Base-by-base conservation (phyloP, 2,113 vertebrate species). In the Gallinago undulata region DNA sequence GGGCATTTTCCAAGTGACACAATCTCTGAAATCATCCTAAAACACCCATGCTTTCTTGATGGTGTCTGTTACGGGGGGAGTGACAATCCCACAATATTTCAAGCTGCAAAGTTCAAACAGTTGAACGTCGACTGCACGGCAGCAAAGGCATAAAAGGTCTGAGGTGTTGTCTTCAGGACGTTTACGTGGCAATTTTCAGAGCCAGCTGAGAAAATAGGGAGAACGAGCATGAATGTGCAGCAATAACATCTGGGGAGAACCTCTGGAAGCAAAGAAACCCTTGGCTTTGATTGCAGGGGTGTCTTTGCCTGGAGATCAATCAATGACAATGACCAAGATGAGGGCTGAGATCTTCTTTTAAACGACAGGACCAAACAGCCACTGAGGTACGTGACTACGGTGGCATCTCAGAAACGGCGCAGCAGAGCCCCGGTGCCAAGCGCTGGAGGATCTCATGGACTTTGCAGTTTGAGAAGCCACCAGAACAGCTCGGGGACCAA, bases 381-480 rank as follows among this genome's bases (percentile, higher is more conserved):
- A 30, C 14, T 2, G 0, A 60, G 11, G 27, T 33, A 35, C 0
- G 2, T 19, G 43, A 47, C 45, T 21, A 5, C 0, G 4, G 51
- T 10, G 21, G 60, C 47, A 80, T 18, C 21, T 33, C 31, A 45
- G 41, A 35, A 74, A 56, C 1, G 9, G 10, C 3, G 0, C 48
- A 37, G 74, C 27, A 53, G 13, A 19, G 41, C 21, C 31, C 51
- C 7, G 3, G 13, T 3, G 21, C 15, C 3, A 3, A 10, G 33
- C 4, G 1, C 13, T 80, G 62, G 30, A 75, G 47, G 47, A 48
- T 15, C 39, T 47, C 41, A 11, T 2, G 31, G 35, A 33, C 35
- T 77, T 90, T 8, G 41, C 19, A 76, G n/a, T 35, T 43, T 39
- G 57, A 69, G 28, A 80, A 35, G 47, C 17, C 55, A 30, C 19